A percentile compares a stretch with the other conserved stretches of the same genome.
Conservation (phyloP, 2,797 vertebrate genomes). For the Dryobates pubescens region DNA sequence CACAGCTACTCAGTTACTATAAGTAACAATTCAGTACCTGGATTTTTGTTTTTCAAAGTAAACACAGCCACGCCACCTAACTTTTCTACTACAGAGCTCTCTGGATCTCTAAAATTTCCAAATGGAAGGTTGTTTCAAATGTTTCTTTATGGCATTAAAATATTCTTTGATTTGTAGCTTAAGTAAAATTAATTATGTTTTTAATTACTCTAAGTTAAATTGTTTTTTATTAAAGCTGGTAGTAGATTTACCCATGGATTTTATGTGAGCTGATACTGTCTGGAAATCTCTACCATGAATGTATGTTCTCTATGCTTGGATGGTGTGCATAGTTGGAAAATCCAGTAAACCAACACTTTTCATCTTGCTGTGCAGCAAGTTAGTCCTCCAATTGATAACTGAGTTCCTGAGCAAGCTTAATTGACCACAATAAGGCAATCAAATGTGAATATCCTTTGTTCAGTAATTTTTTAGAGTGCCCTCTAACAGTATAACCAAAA, state of each 20-base stretch:
- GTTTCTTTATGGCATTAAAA: neutral
- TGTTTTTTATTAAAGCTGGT: neutral
- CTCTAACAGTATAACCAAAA: neutral
- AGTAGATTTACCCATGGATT: neutral
- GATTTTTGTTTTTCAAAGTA: conserved; percentile 13
- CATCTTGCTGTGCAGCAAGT: neutral
- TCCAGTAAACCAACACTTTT: neutral
- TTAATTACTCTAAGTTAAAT: neutral
- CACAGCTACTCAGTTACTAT: neutral
- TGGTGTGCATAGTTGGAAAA: neutral
- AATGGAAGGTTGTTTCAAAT: neutral
- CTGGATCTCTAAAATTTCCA: neutral
- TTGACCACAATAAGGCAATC: neutral
- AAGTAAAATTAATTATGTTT: neutral
- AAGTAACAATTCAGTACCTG: neutral
- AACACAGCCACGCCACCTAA: neutral
- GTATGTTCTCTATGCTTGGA: neutral
- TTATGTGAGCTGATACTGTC: neutral
- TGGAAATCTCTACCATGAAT: neutral
- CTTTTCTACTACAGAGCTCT: neutral
- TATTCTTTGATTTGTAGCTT: neutral
- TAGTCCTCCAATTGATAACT: neutral
- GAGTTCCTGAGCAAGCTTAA: neutral
- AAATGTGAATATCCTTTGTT: neutral
- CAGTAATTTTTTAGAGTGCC: neutral